A percentile compares a stretch with the other conserved stretches of the same genome.
Evolutionary conservation across 2,113 vertebrate genomes (phyloP).

Genomic region (Cynoglossus semilaevis): DNA sequence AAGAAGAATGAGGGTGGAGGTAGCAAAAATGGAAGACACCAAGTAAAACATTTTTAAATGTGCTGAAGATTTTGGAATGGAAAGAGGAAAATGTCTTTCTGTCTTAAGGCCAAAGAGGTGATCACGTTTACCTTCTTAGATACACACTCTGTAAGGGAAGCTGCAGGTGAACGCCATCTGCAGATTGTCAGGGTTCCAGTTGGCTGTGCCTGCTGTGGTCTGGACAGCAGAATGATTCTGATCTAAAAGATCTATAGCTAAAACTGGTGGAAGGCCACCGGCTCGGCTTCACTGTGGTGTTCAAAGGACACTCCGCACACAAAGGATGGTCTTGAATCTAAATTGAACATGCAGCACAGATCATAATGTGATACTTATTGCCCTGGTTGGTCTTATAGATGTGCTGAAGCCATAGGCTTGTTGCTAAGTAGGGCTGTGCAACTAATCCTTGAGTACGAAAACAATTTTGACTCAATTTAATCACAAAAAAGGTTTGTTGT

Average conservation of each 20-base stretch:
- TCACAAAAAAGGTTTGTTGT: too few relatives aligned
- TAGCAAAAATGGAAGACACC: slow-evolving; percentile 17
- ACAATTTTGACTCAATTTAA: too few relatives aligned
- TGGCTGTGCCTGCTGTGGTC: slow-evolving; percentile 57
- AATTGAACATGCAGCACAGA: slow-evolving; percentile 2
- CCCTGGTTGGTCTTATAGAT: background rate
- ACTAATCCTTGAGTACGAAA: too few relatives aligned
- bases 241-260: slow-evolving; percentile 66
- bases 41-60: slow-evolving; percentile 16
- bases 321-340: background rate
- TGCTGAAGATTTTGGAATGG: slow-evolving; percentile 18
- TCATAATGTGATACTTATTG: slow-evolving; percentile 1
- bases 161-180: slow-evolving; percentile 58
- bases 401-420: background rate
- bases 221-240: slow-evolving; percentile 70
- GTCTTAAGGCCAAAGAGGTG: slow-evolving; percentile 35
- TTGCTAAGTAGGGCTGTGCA: too few relatives aligned
- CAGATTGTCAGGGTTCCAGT: slow-evolving; percentile 70
- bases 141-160: slow-evolving; percentile 41
- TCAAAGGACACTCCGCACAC: slow-evolving; percentile 14
- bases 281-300: slow-evolving; percentile 37
- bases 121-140: slow-evolving; percentile 59
- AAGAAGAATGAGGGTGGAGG: background rate
- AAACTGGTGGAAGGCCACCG: slow-evolving; percentile 42
- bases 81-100: slow-evolving; percentile 25